Evolutionary conservation across 2,797 vertebrate species (phyloP).

Genomic region (Halcyon smyrnensis): DNA sequence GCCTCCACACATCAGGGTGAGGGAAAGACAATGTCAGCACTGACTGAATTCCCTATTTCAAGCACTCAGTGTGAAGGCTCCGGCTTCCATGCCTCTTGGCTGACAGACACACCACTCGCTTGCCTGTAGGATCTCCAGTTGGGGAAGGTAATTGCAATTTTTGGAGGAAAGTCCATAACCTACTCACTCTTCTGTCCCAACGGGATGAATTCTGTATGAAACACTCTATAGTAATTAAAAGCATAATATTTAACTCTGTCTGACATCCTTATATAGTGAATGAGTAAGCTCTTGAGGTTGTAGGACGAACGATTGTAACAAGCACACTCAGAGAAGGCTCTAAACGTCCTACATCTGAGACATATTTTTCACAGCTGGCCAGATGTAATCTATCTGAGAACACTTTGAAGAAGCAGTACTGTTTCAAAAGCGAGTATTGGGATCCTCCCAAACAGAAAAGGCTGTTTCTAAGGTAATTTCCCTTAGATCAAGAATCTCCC

Average conservation of each 20-base stretch:
- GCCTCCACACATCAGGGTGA: accelerated
- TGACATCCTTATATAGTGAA: not conserved
- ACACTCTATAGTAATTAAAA: not conserved
- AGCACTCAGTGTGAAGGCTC: not conserved
- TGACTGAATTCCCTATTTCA: not conserved
- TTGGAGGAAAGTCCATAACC: not conserved
- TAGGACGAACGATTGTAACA: not conserved
- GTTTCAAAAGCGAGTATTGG: not conserved
- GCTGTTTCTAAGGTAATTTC: not conserved
- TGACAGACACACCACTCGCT: not conserved
- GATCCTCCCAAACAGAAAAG: not conserved
- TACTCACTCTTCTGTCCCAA: not conserved
- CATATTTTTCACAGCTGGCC: conserved; percentile 4
- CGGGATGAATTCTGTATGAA: not conserved
- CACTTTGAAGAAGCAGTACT: not conserved
- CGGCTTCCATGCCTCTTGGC: not conserved
- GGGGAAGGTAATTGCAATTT: not conserved
- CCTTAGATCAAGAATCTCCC: not conserved
- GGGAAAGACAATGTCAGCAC: not conserved
- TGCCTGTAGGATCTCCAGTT: not conserved
- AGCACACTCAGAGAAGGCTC: not conserved
- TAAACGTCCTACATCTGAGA: not conserved
- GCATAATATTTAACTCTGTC: not conserved
- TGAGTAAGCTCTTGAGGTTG: not conserved
- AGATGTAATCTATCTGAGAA: not conserved